Evolutionary conservation across 2,797 vertebrate genomes (phyloP).

Genomic region (Brotula barbata): DNA sequence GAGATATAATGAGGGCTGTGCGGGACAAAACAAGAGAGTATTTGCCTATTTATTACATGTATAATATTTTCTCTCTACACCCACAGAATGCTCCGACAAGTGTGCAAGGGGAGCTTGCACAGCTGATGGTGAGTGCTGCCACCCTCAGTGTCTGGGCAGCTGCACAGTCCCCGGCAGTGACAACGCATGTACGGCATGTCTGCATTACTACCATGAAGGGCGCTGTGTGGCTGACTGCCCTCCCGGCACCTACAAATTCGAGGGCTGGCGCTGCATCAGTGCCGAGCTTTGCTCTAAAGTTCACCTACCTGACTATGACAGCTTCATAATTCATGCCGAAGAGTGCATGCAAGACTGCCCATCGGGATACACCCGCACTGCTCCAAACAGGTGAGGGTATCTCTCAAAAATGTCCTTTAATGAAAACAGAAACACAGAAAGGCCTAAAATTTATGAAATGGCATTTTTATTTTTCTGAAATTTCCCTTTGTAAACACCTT

Average conservation of each 20-base stretch:
- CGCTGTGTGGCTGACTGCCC: conserved; percentile 90
- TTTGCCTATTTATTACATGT: no score
- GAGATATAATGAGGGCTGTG: no score
- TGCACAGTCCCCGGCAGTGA: conserved; percentile 83
- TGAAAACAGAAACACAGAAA: background rate
- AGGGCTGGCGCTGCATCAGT: conserved; percentile 96
- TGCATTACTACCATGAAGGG: conserved; percentile 88
- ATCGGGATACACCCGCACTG: conserved; percentile 87
- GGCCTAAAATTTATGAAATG: background rate
- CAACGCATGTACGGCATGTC: conserved; percentile 88
- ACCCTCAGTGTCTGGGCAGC: conserved; percentile 94
- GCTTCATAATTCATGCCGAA: conserved; percentile 89
- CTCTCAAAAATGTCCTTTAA: background rate
- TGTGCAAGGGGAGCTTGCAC: conserved; percentile 88
- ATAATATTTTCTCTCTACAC: conserved; percentile 21
- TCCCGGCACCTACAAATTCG: conserved; percentile 87
- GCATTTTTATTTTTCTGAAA: background rate
- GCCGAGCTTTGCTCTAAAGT: conserved; percentile 87
- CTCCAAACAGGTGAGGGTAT: conserved; percentile 83
- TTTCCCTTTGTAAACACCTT: background rate
- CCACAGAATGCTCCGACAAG: conserved; percentile 86
- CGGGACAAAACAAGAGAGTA: no score
- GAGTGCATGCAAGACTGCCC: conserved; percentile 95
- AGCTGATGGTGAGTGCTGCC: conserved; percentile 88
- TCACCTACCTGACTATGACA: conserved; percentile 80